These are phyloP conservation scores for Drosophila longiperda DNA, from an alignment of 2,888 invertebrate species.

Conservation along the genomic window DNA sequence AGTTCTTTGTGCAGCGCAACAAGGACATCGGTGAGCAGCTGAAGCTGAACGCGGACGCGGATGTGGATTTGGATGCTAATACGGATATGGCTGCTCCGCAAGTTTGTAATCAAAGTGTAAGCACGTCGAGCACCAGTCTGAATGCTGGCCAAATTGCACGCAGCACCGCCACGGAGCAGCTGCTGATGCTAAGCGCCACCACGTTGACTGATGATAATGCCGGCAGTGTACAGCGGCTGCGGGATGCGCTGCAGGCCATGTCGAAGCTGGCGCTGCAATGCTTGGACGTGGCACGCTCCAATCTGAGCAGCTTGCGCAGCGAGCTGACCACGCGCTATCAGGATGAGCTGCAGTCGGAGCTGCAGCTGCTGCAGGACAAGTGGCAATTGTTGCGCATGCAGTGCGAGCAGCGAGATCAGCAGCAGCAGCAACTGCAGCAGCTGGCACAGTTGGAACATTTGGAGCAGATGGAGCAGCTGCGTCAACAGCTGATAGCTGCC, in stretches of 20 bases:
- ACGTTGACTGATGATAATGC: constrained; percentile 86
- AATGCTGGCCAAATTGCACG: constrained; percentile 67
- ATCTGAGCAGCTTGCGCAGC: constrained; percentile 87
- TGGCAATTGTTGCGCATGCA: constrained; percentile 87
- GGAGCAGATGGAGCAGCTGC: constrained; percentile 66
- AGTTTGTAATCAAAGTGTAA: constrained; percentile 46
- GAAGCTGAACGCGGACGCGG: not conserved
- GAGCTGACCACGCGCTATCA: constrained; percentile 86
- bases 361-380: constrained; percentile 86
- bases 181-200: constrained; percentile 78
- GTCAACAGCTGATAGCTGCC: constrained; percentile 74
- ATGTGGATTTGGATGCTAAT: not conserved
- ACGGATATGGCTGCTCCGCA: not conserved
- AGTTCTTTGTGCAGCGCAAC: constrained; percentile 88
- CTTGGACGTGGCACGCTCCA: constrained; percentile 87
- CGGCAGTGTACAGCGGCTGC: constrained; percentile 88
- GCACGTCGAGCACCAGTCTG: constrained; percentile 70
- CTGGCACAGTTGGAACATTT: constrained; percentile 2
- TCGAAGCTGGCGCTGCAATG: constrained; percentile 87
- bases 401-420: constrained; percentile 86
- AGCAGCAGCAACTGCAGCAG: constrained; percentile 48
- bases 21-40: constrained; percentile 21
- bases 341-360: constrained; percentile 85
- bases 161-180: constrained; percentile 80
- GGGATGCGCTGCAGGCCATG: constrained; percentile 84